These are phyloP conservation scores for Scolopax rusticola DNA, from an alignment of 2,797 vertebrate genomes.

Conservation along the genomic window DNA sequence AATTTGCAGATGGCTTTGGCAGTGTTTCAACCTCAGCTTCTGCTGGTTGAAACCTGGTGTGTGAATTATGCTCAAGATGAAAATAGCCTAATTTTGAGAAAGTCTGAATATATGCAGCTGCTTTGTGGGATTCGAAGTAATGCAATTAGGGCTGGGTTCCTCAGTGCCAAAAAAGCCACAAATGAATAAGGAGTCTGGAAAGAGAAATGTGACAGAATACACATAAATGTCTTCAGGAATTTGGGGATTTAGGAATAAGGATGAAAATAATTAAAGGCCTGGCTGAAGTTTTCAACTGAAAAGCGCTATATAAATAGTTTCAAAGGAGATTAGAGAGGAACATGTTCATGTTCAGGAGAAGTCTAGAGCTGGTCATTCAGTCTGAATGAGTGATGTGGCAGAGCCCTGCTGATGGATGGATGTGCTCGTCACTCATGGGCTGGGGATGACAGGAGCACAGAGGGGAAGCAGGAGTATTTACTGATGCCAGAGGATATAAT, in stretches of 20 bases:
- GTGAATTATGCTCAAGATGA: conserved; percentile 42
- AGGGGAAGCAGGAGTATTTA: background rate
- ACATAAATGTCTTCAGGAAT: background rate
- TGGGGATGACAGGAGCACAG: background rate
- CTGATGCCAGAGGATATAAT: background rate
- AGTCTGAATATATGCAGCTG: conserved; percentile 26
- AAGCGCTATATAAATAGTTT: background rate
- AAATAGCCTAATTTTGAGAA: conserved; percentile 52
- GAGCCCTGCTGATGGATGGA: background rate
- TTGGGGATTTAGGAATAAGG: background rate
- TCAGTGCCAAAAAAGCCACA: background rate
- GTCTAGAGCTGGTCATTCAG: background rate
- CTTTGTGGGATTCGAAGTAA: conserved; percentile 33
- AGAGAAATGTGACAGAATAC: background rate
- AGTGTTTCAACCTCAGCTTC: conserved; percentile 45
- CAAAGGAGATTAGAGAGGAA: background rate
- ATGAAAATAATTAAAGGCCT: background rate
- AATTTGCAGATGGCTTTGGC: conserved; percentile 66
- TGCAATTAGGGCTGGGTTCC: conserved; percentile 15
- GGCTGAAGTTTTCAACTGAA: background rate
- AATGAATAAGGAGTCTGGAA: background rate
- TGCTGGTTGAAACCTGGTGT: conserved; percentile 41
- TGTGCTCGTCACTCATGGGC: background rate
- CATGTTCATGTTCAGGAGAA: background rate
- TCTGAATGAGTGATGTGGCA: background rate